Evolutionary conservation across 2,113 vertebrate species (phyloP).

Genomic region (Felis chaus): DNA sequence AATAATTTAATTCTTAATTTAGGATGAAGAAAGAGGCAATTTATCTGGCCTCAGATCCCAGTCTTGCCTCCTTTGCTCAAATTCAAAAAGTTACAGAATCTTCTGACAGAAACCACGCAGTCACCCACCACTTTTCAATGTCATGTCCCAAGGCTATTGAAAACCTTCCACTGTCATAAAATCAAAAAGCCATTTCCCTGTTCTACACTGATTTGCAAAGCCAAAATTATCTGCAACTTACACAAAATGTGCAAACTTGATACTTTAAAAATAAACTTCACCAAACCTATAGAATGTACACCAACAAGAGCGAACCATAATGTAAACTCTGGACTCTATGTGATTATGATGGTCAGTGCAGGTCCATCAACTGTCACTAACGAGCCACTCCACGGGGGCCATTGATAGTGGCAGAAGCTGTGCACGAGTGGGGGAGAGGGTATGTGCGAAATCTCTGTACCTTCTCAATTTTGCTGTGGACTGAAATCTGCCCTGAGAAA

Average conservation of each 20-base stretch:
- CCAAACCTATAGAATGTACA: not conserved
- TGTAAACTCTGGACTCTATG: not conserved
- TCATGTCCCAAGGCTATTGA: not conserved
- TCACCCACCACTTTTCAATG: not conserved
- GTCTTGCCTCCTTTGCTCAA: not conserved
- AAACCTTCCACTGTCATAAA: not conserved
- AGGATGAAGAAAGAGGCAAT: not conserved
- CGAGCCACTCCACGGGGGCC: not conserved
- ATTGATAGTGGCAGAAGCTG: not conserved
- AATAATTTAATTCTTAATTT: conserved; percentile 3
- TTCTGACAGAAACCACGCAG: not conserved
- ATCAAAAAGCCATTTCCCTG: not conserved
- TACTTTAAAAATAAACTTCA: not conserved
- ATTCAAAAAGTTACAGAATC: not conserved
- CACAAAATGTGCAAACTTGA: not conserved
- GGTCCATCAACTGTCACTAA: not conserved
- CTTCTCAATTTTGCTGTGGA: not conserved
- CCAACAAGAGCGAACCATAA: not conserved
- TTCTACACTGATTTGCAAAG: not conserved
- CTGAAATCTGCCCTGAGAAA: not conserved
- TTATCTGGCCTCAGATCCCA: not conserved
- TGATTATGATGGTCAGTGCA: not conserved
- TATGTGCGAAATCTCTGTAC: not conserved
- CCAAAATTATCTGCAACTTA: not conserved
- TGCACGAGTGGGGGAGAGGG: not conserved